Evolutionary conservation across 2,888 invertebrate species (phyloP).

Genomic region (Lasioglossum marginatum): DNA sequence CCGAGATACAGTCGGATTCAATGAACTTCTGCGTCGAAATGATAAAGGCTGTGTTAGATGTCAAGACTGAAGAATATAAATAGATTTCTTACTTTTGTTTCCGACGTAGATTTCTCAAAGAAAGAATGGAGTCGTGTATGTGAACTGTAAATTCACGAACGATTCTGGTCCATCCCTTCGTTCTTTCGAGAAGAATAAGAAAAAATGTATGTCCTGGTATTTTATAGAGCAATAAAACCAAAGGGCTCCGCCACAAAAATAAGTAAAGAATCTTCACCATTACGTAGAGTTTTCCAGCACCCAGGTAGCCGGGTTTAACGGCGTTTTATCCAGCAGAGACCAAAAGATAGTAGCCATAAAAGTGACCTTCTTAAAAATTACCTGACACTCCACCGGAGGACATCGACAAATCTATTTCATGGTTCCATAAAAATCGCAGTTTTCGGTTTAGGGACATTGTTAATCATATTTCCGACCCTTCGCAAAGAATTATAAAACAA

Average conservation of each 20-base stretch:
- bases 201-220: background rate
- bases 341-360: background rate
- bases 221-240: background rate
- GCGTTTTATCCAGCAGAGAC: background rate
- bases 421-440: background rate
- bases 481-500: background rate
- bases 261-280: constrained; percentile 8
- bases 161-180: background rate
- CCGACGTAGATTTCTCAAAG: background rate
- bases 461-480: background rate
- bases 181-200: background rate
- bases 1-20: background rate
- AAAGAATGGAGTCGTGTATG: background rate
- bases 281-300: background rate
- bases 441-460: background rate
- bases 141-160: background rate
- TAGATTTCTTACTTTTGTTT: background rate
- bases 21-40: background rate
- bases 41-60: background rate
- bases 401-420: background rate
- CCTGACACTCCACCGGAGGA: background rate
- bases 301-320: background rate
- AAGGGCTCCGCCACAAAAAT: background rate
- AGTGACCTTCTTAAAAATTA: background rate
- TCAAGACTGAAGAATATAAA: background rate